phyloP scores from a whole-genome alignment of 1,140 invertebrate species.

The Copidosoma floridanum region DNA sequence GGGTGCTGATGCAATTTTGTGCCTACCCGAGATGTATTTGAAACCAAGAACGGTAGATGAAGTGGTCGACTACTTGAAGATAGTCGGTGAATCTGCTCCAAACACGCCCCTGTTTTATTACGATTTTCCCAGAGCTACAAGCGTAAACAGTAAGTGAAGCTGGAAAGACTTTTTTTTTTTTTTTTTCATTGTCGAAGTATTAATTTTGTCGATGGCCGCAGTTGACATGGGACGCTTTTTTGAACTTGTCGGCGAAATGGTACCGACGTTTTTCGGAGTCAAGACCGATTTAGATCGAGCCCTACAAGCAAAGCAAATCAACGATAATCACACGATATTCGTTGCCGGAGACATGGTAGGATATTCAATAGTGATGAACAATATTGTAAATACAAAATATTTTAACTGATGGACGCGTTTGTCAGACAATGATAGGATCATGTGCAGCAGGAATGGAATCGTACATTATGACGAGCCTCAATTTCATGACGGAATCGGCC shows the following conservation, averaged over 20 bases:
- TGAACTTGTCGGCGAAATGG: constrained; percentile 56
- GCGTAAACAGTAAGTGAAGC: constrained; percentile 65
- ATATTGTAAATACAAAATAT: neutral
- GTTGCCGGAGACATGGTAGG: constrained; percentile 54
- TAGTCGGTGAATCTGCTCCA: constrained; percentile 71
- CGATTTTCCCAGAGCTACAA: constrained; percentile 72
- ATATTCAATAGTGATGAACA: too few relatives aligned
- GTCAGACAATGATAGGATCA: constrained; percentile 63
- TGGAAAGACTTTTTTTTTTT: neutral
- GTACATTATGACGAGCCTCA: constrained; percentile 66
- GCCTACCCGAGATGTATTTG: constrained; percentile 76
- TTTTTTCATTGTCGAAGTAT: neutral
- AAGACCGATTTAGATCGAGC: constrained; percentile 69
- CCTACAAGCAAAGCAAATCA: constrained; percentile 58
- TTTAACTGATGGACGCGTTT: neutral
- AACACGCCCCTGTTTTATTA: constrained; percentile 81
- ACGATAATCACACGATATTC: constrained; percentile 62
- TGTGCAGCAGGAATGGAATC: constrained; percentile 66
- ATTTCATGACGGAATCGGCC: constrained; percentile 58
- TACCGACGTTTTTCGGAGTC: constrained; percentile 74
- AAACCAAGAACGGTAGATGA: constrained; percentile 66
- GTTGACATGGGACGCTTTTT: constrained; percentile 74
- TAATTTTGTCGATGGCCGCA: constrained; percentile 44
- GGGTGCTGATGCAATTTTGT: constrained; percentile 71
- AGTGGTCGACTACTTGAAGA: constrained; percentile 68